A percentile compares a stretch with the other conserved stretches of the same genome.
Evolutionary conservation across 2,113 vertebrate genomes (phyloP).

Genomic region (Saccopteryx bilineata): DNA sequence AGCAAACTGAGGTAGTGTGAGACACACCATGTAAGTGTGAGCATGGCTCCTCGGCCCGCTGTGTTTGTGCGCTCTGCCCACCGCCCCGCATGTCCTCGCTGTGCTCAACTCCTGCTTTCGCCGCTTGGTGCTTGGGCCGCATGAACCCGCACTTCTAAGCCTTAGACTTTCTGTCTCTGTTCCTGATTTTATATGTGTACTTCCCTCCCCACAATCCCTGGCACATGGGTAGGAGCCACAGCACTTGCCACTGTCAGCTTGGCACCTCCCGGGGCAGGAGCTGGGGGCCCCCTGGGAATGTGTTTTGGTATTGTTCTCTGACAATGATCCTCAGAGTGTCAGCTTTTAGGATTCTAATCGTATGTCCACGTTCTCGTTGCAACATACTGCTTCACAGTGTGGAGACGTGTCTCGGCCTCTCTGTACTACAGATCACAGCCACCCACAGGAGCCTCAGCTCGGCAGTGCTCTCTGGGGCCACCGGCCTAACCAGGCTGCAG

Average conservation of each 20-base stretch:
- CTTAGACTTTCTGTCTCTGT: constrained; percentile 53
- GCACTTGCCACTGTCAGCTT: constrained; percentile 14
- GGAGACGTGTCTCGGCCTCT: background rate
- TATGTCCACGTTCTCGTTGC: constrained; percentile 16
- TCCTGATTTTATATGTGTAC: constrained; percentile 69
- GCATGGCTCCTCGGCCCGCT: constrained; percentile 83
- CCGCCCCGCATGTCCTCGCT: constrained; percentile 87
- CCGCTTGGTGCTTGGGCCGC: constrained; percentile 82
- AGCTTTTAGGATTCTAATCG: constrained; percentile 37
- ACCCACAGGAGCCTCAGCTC: background rate
- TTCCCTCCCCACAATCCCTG: background rate
- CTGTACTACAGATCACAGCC: rapidly evolving
- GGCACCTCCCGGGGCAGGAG: background rate
- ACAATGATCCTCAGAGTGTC: constrained; percentile 32
- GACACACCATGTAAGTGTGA: constrained; percentile 88
- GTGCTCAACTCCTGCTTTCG: constrained; percentile 80
- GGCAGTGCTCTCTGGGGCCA: background rate
- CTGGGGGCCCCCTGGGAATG: background rate
- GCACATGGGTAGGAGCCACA: background rate
- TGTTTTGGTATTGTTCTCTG: background rate
- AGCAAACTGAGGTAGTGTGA: constrained; percentile 89
- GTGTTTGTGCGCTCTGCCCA: constrained; percentile 86
- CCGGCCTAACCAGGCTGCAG: background rate
- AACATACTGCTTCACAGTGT: background rate
- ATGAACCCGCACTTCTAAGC: constrained; percentile 82